A percentile compares a stretch with the other conserved stretches of the same genome.
Conservation (phyloP, 2,888 invertebrate genomes). For the Andrena bucephala region DNA sequence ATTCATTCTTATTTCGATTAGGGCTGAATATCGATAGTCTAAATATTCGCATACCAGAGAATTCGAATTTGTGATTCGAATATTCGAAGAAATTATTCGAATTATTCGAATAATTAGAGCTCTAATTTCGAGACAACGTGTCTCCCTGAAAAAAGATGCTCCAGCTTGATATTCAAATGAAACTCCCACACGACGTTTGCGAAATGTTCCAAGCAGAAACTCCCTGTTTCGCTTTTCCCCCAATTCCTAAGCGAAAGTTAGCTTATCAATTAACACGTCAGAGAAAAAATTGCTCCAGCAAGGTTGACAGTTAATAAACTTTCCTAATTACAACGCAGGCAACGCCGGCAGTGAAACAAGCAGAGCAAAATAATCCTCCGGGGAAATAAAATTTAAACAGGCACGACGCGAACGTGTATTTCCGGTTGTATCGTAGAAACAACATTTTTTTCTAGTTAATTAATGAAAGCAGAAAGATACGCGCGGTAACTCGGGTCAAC, state of each 20-base stretch:
- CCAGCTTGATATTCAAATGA: background rate
- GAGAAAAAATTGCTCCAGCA: background rate
- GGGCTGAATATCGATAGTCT: too few relatives aligned
- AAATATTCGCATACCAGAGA: too few relatives aligned
- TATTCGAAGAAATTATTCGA: too few relatives aligned
- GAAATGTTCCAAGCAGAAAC: background rate
- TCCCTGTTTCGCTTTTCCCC: background rate
- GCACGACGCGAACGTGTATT: slow-evolving; percentile 3
- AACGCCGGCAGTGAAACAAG: slow-evolving; percentile 11
- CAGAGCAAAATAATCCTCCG: slow-evolving; percentile 27
- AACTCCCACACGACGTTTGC: background rate
- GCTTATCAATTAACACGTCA: slow-evolving; percentile 37
- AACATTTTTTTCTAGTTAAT: slow-evolving; percentile 45
- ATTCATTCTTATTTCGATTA: too few relatives aligned
- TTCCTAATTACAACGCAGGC: slow-evolving; percentile 41
- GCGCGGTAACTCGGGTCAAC: slow-evolving; percentile 13
- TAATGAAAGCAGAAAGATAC: slow-evolving; percentile 42
- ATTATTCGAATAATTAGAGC: too few relatives aligned
- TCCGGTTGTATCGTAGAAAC: slow-evolving; percentile 12
- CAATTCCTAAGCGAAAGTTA: background rate
- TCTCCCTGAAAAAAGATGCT: background rate
- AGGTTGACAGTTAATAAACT: slow-evolving; percentile 42
- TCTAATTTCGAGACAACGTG: too few relatives aligned
- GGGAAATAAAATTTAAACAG: slow-evolving; percentile 51
- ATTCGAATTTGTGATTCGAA: too few relatives aligned